A percentile compares a stretch with the other conserved stretches of the same genome.
Conservation (phyloP, 2,888 invertebrate genomes). For the Tortricodes alternella region DNA sequence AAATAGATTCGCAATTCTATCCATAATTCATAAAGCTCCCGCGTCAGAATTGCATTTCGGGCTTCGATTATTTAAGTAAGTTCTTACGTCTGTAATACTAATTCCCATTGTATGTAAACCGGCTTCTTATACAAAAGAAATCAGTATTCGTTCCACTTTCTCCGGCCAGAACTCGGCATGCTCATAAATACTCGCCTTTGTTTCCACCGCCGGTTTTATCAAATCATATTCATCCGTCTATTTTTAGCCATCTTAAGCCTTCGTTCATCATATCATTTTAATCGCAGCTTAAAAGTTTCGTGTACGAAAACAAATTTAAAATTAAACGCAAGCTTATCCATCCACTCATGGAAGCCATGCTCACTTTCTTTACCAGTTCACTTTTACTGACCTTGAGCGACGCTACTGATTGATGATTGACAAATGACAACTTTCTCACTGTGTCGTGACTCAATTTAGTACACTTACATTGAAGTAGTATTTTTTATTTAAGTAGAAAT, state of each 20-base stretch:
- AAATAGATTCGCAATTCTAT: background rate
- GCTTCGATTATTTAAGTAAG: conserved; percentile 30
- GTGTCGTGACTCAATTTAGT: conserved; percentile 4
- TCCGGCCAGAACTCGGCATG: conserved; percentile 39
- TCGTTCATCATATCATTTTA: background rate
- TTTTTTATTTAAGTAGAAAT: too few relatives aligned
- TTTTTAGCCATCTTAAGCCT: conserved; percentile 8
- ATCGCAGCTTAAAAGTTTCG: background rate
- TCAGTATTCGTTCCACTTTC: conserved; percentile 68
- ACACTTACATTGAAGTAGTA: background rate
- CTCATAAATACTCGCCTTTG: conserved; percentile 56
- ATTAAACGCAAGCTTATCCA: background rate
- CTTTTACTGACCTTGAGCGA: conserved; percentile 27
- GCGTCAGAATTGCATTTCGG: conserved; percentile 10
- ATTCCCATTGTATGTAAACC: conserved; percentile 39
- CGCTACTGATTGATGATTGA: conserved; percentile 1
- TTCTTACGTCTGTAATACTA: conserved; percentile 40
- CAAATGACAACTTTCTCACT: conserved; percentile 20
- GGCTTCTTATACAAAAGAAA: conserved; percentile 55
- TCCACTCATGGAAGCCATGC: background rate
- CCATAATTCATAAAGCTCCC: conserved; percentile 2
- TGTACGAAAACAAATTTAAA: background rate
- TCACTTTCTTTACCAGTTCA: conserved; percentile 29
- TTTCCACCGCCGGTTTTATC: conserved; percentile 39
- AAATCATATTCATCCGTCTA: conserved; percentile 17